A percentile compares a stretch with the other conserved stretches of the same genome.
These are phyloP conservation scores for Rhinolophus sinicus DNA, from an alignment of 2,113 vertebrate species.

Conservation along the genomic window DNA sequence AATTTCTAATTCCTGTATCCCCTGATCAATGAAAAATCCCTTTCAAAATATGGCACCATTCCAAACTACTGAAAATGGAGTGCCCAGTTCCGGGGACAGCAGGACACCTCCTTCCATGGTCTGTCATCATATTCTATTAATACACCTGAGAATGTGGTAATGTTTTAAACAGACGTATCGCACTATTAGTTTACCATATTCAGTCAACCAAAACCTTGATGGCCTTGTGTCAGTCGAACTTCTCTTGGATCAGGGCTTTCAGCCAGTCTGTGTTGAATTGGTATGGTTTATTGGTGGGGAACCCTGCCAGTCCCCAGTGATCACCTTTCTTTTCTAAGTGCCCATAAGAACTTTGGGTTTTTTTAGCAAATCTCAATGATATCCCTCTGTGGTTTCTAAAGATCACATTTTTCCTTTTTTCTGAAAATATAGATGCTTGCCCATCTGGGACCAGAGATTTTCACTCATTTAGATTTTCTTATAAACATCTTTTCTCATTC, in stretches of 20 bases:
- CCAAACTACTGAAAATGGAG: not conserved
- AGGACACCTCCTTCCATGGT: not conserved
- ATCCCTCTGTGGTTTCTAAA: not conserved
- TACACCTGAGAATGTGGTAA: not conserved
- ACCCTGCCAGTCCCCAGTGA: not conserved
- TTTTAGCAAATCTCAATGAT: not conserved
- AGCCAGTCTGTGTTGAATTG: not conserved
- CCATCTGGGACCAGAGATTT: not conserved
- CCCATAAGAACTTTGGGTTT: not conserved
- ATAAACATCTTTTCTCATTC: constrained; percentile 55
- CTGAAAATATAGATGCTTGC: constrained; percentile 44
- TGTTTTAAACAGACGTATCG: not conserved
- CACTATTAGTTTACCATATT: not conserved
- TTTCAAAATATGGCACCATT: not conserved
- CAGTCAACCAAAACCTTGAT: not conserved
- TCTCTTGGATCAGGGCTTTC: not conserved
- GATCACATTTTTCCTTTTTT: not conserved
- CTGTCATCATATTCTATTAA: not conserved
- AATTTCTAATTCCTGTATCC: not conserved
- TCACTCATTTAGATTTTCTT: constrained; percentile 40
- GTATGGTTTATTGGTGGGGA: not conserved
- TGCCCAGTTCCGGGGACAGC: not conserved
- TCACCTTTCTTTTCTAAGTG: not conserved
- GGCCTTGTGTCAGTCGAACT: not conserved
- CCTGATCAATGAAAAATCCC: not conserved